These are phyloP conservation scores for Pterocles gutturalis DNA, from an alignment of 2,113 vertebrate species.

Conservation along the genomic window DNA sequence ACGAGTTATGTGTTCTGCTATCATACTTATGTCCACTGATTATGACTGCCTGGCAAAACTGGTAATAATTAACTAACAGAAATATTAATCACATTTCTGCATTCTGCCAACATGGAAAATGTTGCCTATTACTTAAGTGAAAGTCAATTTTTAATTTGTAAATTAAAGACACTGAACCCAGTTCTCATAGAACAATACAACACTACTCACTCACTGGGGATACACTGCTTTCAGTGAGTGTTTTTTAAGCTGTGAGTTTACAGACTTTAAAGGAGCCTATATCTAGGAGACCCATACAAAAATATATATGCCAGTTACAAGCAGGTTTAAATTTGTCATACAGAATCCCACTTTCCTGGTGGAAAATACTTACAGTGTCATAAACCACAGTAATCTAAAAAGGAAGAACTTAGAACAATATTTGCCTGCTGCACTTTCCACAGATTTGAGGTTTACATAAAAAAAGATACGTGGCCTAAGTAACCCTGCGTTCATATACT, in stretches of 20 bases:
- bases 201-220: not conserved
- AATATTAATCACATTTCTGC: not conserved
- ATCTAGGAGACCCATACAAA: not conserved
- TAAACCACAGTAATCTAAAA: not conserved
- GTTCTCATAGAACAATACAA: not conserved
- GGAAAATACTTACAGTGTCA: not conserved
- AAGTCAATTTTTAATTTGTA: not conserved
- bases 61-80: not conserved
- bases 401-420: not conserved
- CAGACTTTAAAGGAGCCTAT: not conserved
- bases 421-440: not conserved
- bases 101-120: not conserved
- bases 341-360: not conserved
- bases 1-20: rapidly evolving
- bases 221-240: not conserved
- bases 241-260: not conserved
- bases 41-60: not conserved
- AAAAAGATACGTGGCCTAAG: not conserved
- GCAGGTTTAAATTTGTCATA: not conserved
- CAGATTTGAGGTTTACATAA: not conserved
- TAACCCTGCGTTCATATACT: not conserved
- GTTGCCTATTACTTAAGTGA: not conserved
- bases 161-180: not conserved
- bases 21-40: not conserved
- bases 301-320: not conserved